phyloP scores from a whole-genome alignment of 1,140 invertebrate genomes.

The Lutraria rhynchaena region DNA sequence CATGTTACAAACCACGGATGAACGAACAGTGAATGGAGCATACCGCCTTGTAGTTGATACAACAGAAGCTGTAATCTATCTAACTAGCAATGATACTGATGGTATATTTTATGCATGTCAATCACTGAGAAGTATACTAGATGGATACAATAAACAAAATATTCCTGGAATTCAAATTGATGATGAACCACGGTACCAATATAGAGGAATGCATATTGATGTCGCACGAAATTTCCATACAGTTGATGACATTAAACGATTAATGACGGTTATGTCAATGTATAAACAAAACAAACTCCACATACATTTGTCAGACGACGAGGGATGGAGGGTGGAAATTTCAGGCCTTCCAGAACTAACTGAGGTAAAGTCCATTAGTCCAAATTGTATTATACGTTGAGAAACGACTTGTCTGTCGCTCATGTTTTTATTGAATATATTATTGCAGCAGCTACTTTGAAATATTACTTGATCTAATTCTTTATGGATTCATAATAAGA shows the following conservation, averaged over 20 bases:
- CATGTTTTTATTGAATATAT: no score
- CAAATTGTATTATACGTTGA: neutral
- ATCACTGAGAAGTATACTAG: constrained; percentile 65
- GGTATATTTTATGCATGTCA: constrained; percentile 75
- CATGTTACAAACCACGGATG: neutral
- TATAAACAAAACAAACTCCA: constrained; percentile 81
- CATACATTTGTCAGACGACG: constrained; percentile 80
- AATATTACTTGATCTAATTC: no score
- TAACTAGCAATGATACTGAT: constrained; percentile 57
- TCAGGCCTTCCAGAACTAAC: constrained; percentile 77
- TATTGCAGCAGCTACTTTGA: no score
- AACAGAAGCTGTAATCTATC: neutral
- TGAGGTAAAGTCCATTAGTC: no score
- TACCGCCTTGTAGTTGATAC: constrained; percentile 18
- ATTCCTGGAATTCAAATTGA: constrained; percentile 62
- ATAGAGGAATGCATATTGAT: constrained; percentile 78
- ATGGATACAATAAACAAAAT: constrained; percentile 26
- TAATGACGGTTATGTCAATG: constrained; percentile 77
- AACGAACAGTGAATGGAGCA: neutral
- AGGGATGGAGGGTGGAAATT: constrained; percentile 80
- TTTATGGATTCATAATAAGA: no score
- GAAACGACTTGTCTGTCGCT: no score
- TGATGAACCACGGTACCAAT: constrained; percentile 76
- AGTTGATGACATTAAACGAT: constrained; percentile 64
- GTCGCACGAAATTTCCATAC: constrained; percentile 76